Base-by-base conservation (phyloP, 2,888 invertebrate species). In the Lepeophtheirus nordmannii region DNA sequence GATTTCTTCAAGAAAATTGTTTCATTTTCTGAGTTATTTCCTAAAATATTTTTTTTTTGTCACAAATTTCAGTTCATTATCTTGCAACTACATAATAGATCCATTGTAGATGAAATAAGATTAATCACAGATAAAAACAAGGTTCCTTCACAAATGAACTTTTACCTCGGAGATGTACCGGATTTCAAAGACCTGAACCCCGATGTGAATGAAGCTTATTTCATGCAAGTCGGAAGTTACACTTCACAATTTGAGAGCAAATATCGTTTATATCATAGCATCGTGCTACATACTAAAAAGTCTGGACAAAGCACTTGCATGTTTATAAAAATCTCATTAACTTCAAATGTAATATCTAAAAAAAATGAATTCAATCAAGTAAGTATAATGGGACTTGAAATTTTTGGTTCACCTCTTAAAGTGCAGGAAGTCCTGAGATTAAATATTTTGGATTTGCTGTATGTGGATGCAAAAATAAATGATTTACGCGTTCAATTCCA, bases 141-240 rank as follows among this genome's bases (percentile, higher is more conserved):
- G 17, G 17, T 46, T 46, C 53, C 53, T n/a, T 46, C 8, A 14
- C 2, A 46, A 46, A 46, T 46, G 14, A 17, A 46, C 53, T 46
- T 46, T 46, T 46, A n/a, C 53, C 14, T 46, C n/a, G 53, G 53
- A 46, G 53, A 46, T 17, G 53, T 46, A n/a, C 53, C 53, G 17
- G 53, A 46, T 46, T 46, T 46, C 53, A n/a, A 14, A n/a, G 53
- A 46, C 17, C 53, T 17, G n/a, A 46, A 46, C 17, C 53, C 53
- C 5, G 53, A 46, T 17, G 53, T 46, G n/a, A 46, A 46, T 46
- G 53, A 46, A n/a, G 53, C 53, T n/a, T 46, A 46, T 17, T 46
- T 46, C 53, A 46, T 46, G 53, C 14, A 46, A 46, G 17, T 46
- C 5, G 53, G 53, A 46, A 46, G 53, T 17, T 17, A 5, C 2